Evolutionary conservation across 1,140 invertebrate genomes (phyloP).

Genomic region (Lordiphosa collinella): DNA sequence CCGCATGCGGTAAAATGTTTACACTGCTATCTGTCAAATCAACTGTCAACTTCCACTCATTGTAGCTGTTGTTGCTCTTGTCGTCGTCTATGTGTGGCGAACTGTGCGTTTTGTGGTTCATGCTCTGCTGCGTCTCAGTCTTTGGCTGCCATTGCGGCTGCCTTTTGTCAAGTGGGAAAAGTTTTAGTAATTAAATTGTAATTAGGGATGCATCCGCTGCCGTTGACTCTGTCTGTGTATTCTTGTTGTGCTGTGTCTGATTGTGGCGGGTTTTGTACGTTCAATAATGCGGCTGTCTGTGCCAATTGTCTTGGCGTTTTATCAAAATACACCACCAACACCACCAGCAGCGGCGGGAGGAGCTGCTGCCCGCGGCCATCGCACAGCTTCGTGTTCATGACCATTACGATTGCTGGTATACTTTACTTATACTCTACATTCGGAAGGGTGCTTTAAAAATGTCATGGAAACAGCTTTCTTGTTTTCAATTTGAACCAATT

Average conservation of each 20-base stretch:
- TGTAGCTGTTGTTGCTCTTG: slow-evolving; percentile 15
- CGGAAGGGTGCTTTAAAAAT: too few species aligned
- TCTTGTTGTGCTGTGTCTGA: slow-evolving; percentile 26
- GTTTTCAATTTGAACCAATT: too few species aligned
- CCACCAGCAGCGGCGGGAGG: slow-evolving; percentile 20
- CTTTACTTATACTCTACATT: too few species aligned
- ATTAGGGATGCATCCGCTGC: slow-evolving; percentile 74
- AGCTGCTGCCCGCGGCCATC: slow-evolving; percentile 27
- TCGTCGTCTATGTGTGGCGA: slow-evolving; percentile 7
- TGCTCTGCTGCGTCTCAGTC: slow-evolving; percentile 45
- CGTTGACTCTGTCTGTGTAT: slow-evolving; percentile 9
- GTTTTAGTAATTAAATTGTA: slow-evolving; percentile 78
- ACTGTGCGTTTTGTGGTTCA: slow-evolving; percentile 64
- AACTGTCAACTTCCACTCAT: slow-evolving; percentile 69
- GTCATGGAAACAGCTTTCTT: too few species aligned
- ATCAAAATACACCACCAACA: slow-evolving; percentile 49
- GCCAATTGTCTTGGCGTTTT: slow-evolving; percentile 73
- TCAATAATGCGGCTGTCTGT: slow-evolving; percentile 66
- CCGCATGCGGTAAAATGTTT: slow-evolving; percentile 65
- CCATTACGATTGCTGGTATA: slow-evolving; percentile 5
- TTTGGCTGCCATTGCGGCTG: slow-evolving; percentile 56
- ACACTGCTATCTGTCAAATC: slow-evolving; percentile 76
- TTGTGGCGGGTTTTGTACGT: slow-evolving; percentile 32
- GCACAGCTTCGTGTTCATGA: slow-evolving; percentile 4
- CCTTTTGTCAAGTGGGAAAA: slow-evolving; percentile 75